These are phyloP conservation scores for Oryzias melastigma DNA, from an alignment of 2,113 vertebrate species.

Conservation along the genomic window DNA sequence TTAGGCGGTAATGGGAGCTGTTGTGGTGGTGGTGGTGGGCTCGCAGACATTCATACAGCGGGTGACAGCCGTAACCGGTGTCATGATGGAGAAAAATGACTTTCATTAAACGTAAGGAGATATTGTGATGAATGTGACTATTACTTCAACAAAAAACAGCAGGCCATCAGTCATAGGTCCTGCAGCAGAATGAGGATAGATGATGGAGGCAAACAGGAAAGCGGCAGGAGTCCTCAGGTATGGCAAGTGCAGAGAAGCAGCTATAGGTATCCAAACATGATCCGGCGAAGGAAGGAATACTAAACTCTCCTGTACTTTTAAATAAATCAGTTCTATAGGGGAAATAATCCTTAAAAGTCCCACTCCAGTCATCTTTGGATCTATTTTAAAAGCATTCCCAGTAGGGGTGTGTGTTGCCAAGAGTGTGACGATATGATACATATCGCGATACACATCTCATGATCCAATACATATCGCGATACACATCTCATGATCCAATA, in stretches of 20 bases:
- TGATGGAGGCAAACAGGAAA: slow-evolving; percentile 20
- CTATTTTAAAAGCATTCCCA: no score
- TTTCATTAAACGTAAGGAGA: slow-evolving; percentile 32
- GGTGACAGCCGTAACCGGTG: slow-evolving; percentile 38
- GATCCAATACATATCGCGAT: no score
- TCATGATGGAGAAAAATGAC: slow-evolving; percentile 49
- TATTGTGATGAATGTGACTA: slow-evolving; percentile 49
- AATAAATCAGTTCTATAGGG: no score
- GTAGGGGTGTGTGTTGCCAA: no score
- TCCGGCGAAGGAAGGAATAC: no score
- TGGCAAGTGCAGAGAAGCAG: background rate
- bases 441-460: no score
- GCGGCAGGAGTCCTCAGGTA: slow-evolving; percentile 6
- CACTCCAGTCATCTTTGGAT: no score
- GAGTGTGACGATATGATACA: no score
- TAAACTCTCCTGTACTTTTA: no score
- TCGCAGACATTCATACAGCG: slow-evolving; percentile 36
- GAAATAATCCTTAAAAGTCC: no score
- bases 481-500: no score
- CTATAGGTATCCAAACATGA: background rate
- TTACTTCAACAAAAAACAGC: slow-evolving; percentile 6
- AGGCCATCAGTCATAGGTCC: slow-evolving; percentile 15
- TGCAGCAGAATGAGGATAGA: slow-evolving; percentile 31
- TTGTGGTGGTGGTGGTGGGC: slow-evolving; percentile 20
- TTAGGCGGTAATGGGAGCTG: slow-evolving; percentile 43